Evolutionary conservation across 2,888 invertebrate genomes (phyloP), one percentile per base, ranked within the genome.

Genomic region (Euphydryas editha): DNA sequence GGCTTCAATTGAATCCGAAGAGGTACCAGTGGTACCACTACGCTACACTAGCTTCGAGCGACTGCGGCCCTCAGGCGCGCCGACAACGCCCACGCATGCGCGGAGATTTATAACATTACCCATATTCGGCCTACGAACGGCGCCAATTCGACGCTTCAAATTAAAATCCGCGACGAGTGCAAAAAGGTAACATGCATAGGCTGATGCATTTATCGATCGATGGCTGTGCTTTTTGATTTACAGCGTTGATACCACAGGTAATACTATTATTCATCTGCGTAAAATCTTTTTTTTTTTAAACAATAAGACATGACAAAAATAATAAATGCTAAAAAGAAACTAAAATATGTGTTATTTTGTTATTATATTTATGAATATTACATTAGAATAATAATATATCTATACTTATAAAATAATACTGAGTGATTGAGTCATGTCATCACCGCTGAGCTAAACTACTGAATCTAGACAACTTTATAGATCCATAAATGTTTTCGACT

Each of bases 61-160:
- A 46, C 39, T 36, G 58, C 67, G 68, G 64, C 69, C 63, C 80
- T 78, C 77, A 78, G 84, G 83, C 84, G 80, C 79, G 80, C 81
- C 83, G 76, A 78, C 77, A 69, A 80, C 84, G 81, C 86, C 88
- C 85, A 86, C 87, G 78, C 84, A 69, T 66, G 71, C 67, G 67
- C 76, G 75, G 82, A 89, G 90, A 92, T 92, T 92, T 92, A 92
- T 90, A 90, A 90, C 92, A 89, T 90, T 88, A 90, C 85, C 92
- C 90, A 89, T 90, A 91, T 91, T 90, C 88, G 89, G 86, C 79
- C 86, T 83, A 86, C 84, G 88, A 86, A 82, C 81, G 92, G 92
- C 92, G 92, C 91, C 92, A 88, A 90, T 86, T 88, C 88, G 87
- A 90, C 89, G 88, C 78, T 84, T 90, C 87, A 88, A 91, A 90